Conservation (phyloP, 1,140 invertebrate genomes). For the Tetramorium simillimum region DNA sequence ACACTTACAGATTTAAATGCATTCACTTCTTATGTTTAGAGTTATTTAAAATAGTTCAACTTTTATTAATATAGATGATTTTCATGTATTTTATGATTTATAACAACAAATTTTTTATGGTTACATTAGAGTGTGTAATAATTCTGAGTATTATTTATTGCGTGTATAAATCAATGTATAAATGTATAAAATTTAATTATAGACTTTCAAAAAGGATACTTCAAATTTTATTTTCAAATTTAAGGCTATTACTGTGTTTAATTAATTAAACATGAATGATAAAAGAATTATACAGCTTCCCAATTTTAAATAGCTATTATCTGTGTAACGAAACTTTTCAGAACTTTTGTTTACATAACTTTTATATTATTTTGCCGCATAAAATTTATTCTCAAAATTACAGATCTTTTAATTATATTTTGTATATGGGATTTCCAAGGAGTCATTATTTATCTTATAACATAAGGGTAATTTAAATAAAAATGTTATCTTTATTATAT, state of each 20-base stretch:
- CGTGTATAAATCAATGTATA: neutral
- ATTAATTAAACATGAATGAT: neutral
- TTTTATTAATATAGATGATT: neutral
- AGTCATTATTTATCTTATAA: neutral
- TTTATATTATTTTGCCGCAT: neutral
- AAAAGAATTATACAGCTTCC: neutral
- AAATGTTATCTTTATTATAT: conserved; percentile 6
- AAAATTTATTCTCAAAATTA: neutral
- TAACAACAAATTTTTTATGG: neutral
- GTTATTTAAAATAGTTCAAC: neutral
- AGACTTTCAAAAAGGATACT: neutral
- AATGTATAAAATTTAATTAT: neutral
- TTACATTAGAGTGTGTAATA: neutral
- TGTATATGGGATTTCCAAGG: neutral
- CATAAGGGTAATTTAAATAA: neutral
- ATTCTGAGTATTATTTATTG: neutral
- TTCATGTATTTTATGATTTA: neutral
- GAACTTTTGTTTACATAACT: neutral
- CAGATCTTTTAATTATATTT: neutral
- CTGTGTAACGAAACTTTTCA: neutral
- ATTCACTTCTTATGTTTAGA: neutral
- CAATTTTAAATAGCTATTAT: neutral
- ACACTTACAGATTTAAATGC: neutral
- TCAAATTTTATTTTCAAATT: neutral
- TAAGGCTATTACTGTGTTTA: neutral